These are phyloP conservation scores for Muraenolepis orangiensis DNA, from an alignment of 2,797 vertebrate genomes.

Conservation along the genomic window DNA sequence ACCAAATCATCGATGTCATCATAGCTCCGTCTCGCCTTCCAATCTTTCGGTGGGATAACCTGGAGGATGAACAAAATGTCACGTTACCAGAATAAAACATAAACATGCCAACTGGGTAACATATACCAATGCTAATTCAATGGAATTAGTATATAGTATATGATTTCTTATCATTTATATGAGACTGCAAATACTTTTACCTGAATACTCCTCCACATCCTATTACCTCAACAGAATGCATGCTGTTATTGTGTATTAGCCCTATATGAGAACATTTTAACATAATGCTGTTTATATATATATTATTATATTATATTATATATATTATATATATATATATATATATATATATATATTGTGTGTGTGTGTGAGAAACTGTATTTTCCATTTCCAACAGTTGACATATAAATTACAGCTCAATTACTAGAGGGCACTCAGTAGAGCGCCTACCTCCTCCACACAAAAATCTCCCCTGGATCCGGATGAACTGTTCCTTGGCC, in stretches of 20 bases:
- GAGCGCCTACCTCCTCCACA: too few species aligned
- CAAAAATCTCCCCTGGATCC: too few species aligned
- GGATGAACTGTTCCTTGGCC: too few species aligned
- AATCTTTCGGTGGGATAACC: conserved; percentile 93
- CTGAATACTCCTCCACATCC: not conserved
- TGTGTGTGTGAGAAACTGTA: too few species aligned
- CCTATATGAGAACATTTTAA: not conserved
- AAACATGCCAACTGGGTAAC: not conserved
- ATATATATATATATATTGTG: too few species aligned
- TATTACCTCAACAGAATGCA: not conserved
- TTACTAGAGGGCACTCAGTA: too few species aligned
- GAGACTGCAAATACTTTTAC: not conserved
- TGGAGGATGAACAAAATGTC: conserved; percentile 48
- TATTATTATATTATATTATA: not conserved
- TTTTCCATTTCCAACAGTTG: too few species aligned
- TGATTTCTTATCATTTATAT: not conserved
- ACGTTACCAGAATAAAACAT: not conserved
- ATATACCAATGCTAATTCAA: not conserved
- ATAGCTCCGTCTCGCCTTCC: conserved; percentile 88
- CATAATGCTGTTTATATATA: not conserved
- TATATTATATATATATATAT: not conserved
- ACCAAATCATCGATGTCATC: conserved; percentile 91
- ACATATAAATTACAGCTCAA: too few species aligned
- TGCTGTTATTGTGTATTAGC: not conserved
- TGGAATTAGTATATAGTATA: not conserved